Base-by-base conservation (phyloP, 2,888 invertebrate genomes). In the Drosophila anomelani region DNA sequence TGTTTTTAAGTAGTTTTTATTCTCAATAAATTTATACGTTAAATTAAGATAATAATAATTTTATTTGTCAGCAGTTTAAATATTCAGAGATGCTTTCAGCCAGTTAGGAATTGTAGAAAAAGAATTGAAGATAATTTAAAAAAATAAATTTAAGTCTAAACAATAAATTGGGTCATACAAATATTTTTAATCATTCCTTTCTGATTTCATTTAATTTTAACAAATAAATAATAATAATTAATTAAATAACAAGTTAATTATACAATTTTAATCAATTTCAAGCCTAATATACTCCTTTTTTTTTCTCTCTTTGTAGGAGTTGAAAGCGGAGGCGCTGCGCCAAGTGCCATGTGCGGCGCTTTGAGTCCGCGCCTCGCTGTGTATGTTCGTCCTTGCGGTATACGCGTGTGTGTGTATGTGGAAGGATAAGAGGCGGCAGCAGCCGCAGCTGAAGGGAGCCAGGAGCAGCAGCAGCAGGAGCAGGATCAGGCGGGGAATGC, bases 291-390 rank as follows among this genome's bases (percentile, higher is more conserved):
- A 39, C n/a, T n/a, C 8, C n/a, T 10, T 1, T 23, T 5, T 12
- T n/a, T 23, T 3, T 63, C 32, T 51, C n/a, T 51, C n/a, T 13
- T n/a, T 12, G 43, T 66, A n/a, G 7, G 53, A 6, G 51, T 38
- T 64, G 63, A 71, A 66, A 56, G 63, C 78, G 75, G 77, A 86
- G 88, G 76, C 85, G 80, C 82, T 81, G 74, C 74, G 77, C 73
- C 81, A 84, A 88, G 84, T 88, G 84, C 77, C 84, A 88, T 80
- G 84, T 83, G 85, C 80, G 76, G 75, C 78, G 80, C 75, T 71
- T 74, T 80, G 78, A 74, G 79, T 77, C 68, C 71, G 61, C 70
- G 68, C 51, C 51, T 67, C 71, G 59, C 58, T 64, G 56, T 68
- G 56, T 66, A 61, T 77, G 74, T 36, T 23, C 76, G 85, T 80